phyloP scores from a whole-genome alignment of 1,140 invertebrate genomes.

The Leptinotarsa texana region DNA sequence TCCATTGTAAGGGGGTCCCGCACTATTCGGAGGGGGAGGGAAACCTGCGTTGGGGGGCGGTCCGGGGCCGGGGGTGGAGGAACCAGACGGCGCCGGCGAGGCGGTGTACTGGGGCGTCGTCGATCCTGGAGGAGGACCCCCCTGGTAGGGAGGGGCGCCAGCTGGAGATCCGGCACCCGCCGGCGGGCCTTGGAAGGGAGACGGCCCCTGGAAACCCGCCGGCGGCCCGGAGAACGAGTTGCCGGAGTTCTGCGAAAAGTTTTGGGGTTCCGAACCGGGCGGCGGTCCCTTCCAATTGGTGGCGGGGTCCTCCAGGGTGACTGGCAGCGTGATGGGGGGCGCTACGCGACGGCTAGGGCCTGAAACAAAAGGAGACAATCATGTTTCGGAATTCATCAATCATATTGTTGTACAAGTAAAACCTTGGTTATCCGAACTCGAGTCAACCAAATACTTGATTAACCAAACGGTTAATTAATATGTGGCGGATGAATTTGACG shows the following conservation, averaged over 20 bases:
- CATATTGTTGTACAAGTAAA: no score
- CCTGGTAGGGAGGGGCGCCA: conserved; percentile 63
- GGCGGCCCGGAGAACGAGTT: conserved; percentile 63
- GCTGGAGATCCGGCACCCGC: conserved; percentile 69
- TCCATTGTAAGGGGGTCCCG: conserved; percentile 67
- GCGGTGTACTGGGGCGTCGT: conserved; percentile 75
- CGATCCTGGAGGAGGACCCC: conserved; percentile 71
- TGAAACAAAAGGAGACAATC: conserved; percentile 41
- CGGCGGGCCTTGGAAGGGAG: conserved; percentile 65
- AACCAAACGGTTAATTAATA: no score
- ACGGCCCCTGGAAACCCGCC: conserved; percentile 64
- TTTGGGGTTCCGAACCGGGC: conserved; percentile 66
- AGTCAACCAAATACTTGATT: no score
- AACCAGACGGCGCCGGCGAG: conserved; percentile 75
- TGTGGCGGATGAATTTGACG: no score
- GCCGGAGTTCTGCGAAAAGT: conserved; percentile 59
- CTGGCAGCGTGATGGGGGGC: conserved; percentile 66
- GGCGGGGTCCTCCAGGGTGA: conserved; percentile 71
- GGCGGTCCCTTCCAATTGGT: conserved; percentile 70
- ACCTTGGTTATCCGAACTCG: no score
- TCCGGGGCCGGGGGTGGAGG: conserved; percentile 71
- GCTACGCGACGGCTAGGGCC: conserved; percentile 70
- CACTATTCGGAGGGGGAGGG: conserved; percentile 67
- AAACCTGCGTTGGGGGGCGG: conserved; percentile 64
- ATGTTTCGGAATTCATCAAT: background rate